A percentile compares a stretch with the other conserved stretches of the same genome.
phyloP scores from a whole-genome alignment of 2,888 invertebrate genomes.

The Nephrotoma guestfalica region DNA sequence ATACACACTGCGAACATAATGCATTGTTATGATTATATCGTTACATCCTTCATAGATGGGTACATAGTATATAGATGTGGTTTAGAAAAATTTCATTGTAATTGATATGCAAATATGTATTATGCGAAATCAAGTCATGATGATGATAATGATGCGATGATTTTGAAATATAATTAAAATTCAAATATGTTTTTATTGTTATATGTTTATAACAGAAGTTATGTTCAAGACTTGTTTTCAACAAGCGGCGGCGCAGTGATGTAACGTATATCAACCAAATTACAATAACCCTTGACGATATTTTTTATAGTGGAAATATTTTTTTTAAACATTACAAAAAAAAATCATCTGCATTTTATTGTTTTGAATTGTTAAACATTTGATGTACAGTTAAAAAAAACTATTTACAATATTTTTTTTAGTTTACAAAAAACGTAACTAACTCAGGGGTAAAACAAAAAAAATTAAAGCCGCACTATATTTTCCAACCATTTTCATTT shows the following conservation, averaged over 20 bases:
- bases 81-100: neutral
- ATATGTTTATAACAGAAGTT: neutral
- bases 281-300: neutral
- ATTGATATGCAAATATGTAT: neutral
- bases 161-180: too few relatives aligned
- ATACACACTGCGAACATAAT: neutral
- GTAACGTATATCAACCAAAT: neutral
- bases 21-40: neutral
- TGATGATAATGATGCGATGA: neutral
- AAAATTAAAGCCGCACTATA: neutral
- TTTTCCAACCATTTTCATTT: neutral
- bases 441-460: neutral
- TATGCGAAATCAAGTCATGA: neutral
- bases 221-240: neutral
- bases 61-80: neutral
- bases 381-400: neutral
- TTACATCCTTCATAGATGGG: neutral
- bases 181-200: neutral
- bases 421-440: neutral
- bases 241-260: neutral
- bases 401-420: neutral
- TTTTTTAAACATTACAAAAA: neutral
- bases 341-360: neutral
- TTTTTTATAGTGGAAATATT: neutral
- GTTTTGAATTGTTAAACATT: neutral